Base-by-base conservation (phyloP, 2,888 invertebrate species). In the Osmoderma eremita region DNA sequence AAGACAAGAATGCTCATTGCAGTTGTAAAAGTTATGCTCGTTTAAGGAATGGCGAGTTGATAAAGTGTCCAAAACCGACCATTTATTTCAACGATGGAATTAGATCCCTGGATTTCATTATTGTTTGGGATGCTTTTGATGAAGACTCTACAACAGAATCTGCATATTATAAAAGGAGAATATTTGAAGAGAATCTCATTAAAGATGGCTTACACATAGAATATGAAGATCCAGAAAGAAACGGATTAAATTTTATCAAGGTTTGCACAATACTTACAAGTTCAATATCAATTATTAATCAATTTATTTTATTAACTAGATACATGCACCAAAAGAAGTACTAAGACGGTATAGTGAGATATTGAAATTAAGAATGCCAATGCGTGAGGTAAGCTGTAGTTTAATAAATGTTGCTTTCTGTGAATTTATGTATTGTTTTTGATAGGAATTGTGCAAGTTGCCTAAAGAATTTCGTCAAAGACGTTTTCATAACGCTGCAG, bases 321-420 rank as follows among this genome's bases (percentile, higher is more conserved):
- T 97, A 68, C 94, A 96, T 82, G 93, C 94, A 0, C 94, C 97
- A 0, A 83, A 88, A 73, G 88, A 91, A 78, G 94, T 97, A 4
- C 83, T 97, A 58, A 87, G 91, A 73, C 87, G 94, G 75, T 97
- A 97, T 82, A 90, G 94, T 69, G 97, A 97, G 83, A 93, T 96
- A 76, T 86, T 97, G 74, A 96, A 97, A 81, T 85, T 97, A 20
- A 87, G 95, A 78, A 91, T 97, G 92, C 96, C 97, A 2, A 97
- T 97, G 94, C 94, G 91, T 86, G 91, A 91, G 86, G 89, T 93
- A 79, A 78, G 77, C 69, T 15, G 15, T 30, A 12, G 41, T n/a
- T 38, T 13, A n/a, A 18, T 20, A 41, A 38, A n/a, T 48, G 8
- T 18, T 20, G 13, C 13, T 65, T 63, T 67, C 45, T 65, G 63